Conservation (phyloP, 2,797 vertebrate species). For the Salarias fasciatus region DNA sequence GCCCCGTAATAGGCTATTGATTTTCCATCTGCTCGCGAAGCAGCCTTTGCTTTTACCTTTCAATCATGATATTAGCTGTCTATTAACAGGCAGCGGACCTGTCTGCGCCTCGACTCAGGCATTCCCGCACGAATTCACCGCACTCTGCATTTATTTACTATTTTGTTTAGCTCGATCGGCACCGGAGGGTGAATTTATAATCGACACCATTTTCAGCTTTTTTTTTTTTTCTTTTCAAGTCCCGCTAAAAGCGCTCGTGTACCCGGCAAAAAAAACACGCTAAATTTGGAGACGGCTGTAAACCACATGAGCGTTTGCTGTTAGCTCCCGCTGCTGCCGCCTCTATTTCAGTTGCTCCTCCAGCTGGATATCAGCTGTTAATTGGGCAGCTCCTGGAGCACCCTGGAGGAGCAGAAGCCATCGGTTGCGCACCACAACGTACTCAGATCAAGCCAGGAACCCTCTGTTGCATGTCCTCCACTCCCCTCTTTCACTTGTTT, state of each 20-base stretch:
- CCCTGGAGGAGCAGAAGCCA: background rate
- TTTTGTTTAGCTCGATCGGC: too few species aligned
- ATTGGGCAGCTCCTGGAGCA: background rate
- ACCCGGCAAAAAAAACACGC: too few species aligned
- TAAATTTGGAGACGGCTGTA: too few species aligned
- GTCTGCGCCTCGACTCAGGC: slow-evolving; percentile 70
- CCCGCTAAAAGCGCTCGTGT: too few species aligned
- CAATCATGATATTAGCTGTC: slow-evolving; percentile 94
- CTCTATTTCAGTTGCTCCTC: background rate
- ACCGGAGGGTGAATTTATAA: too few species aligned
- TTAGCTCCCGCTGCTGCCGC: background rate
- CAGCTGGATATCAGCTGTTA: slow-evolving; percentile 4
- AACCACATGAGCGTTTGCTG: background rate
- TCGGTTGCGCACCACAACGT: background rate
- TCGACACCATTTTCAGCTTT: too few species aligned
- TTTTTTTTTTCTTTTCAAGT: too few species aligned
- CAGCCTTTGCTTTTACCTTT: slow-evolving; percentile 88
- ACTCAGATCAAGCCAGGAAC: background rate
- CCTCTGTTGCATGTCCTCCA: background rate
- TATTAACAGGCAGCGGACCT: slow-evolving; percentile 85
- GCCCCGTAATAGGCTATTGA: slow-evolving; percentile 95
- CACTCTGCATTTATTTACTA: too few species aligned
- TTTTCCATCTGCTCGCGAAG: slow-evolving; percentile 91
- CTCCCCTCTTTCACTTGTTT: background rate
- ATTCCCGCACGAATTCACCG: slow-evolving; percentile 9